Percentiles rank a stretch among this genome's conserved stretches.
These are phyloP conservation scores for Molossus alvarezi DNA, from an alignment of 2,797 vertebrate species.

Conservation along the genomic window DNA sequence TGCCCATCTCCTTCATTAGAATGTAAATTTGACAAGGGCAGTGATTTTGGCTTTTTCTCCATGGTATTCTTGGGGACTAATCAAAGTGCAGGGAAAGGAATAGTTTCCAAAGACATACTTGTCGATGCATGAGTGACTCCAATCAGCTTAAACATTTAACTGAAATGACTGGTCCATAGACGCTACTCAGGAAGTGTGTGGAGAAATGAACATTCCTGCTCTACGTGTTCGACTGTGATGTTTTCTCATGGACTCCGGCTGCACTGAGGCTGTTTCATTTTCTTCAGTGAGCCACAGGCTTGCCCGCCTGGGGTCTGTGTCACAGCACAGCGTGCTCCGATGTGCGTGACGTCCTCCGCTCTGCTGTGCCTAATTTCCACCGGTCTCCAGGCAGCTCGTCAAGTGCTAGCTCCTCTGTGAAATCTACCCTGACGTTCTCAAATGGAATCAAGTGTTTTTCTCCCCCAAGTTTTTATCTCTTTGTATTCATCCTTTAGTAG, in stretches of 20 bases:
- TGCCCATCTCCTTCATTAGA: background rate
- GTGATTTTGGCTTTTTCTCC: background rate
- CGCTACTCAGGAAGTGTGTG: background rate
- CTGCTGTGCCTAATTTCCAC: background rate
- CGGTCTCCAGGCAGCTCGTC: background rate
- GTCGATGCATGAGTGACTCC: background rate
- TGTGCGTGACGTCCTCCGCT: background rate
- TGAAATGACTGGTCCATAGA: background rate
- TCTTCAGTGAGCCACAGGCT: background rate
- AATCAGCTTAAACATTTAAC: constrained; percentile 3
- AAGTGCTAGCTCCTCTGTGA: background rate
- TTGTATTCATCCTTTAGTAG: background rate
- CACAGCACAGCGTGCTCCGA: background rate
- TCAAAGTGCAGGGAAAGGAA: background rate
- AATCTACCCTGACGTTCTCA: background rate
- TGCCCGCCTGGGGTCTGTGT: background rate
- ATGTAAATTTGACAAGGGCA: background rate
- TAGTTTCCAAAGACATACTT: background rate
- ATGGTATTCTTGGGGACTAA: background rate
- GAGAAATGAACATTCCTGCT: background rate
- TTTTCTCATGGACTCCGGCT: background rate
- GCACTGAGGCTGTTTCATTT: background rate
- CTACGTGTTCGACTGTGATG: too few species aligned
- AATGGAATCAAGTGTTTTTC: background rate
- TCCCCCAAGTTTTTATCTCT: background rate